Percentiles rank a stretch among this genome's conserved stretches.
These are phyloP conservation scores for Leptoclinus maculatus DNA, from an alignment of 2,797 vertebrate species.

Conservation along the genomic window DNA sequence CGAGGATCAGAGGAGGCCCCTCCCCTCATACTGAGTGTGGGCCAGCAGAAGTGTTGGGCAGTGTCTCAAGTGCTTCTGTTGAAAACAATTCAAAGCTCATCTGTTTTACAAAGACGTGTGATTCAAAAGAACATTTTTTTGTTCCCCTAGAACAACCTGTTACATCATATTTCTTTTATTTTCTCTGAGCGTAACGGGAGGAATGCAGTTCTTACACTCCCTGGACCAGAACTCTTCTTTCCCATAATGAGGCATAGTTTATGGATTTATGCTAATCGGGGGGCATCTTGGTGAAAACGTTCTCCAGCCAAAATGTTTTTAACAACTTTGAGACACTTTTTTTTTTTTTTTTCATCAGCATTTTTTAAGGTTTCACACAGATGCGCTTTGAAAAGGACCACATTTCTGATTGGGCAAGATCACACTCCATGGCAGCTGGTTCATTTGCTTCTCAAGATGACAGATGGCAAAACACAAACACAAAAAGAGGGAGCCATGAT, in stretches of 20 bases:
- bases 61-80: constrained; percentile 66
- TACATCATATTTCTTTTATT: constrained; percentile 64
- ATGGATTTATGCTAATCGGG: constrained; percentile 75
- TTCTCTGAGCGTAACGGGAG: constrained; percentile 37
- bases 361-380: constrained; percentile 84
- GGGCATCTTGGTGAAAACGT: constrained; percentile 75
- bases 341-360: constrained; percentile 71
- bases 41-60: constrained; percentile 65
- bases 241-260: constrained; percentile 64
- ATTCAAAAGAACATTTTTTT: constrained; percentile 49
- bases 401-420: constrained; percentile 86
- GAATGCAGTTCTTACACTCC: constrained; percentile 45
- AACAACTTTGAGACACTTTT: constrained; percentile 80
- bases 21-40: constrained; percentile 51
- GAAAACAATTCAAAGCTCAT: constrained; percentile 65
- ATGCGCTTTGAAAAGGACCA: constrained; percentile 84
- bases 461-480: constrained; percentile 89
- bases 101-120: constrained; percentile 55
- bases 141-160: constrained; percentile 62
- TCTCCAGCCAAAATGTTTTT: constrained; percentile 81
- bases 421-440: constrained; percentile 87
- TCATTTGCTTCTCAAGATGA: constrained; percentile 87
- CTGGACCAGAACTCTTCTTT: constrained; percentile 42
- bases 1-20: constrained; percentile 68
- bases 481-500: constrained; percentile 84